A percentile compares a stretch with the other conserved stretches of the same genome.
Conservation (phyloP, 2,888 invertebrate genomes). For the Callyntrura sp. region DNA sequence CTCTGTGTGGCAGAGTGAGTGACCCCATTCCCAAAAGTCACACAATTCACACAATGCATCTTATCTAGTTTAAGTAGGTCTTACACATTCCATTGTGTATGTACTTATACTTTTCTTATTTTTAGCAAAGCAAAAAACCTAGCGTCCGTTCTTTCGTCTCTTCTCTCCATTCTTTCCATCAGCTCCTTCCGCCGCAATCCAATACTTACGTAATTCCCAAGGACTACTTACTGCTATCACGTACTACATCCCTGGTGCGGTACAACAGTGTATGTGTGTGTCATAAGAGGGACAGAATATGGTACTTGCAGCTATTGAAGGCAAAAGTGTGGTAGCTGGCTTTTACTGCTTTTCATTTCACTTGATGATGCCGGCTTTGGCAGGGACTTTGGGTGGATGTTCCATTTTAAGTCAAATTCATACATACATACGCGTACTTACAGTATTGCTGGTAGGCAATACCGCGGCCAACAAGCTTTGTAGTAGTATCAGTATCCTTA, state of each 20-base stretch:
- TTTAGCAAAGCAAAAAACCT: not conserved
- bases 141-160: conserved; percentile 54
- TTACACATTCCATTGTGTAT: conserved; percentile 43
- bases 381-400: conserved; percentile 30
- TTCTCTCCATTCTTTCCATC: conserved; percentile 34
- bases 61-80: conserved; percentile 70
- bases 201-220: conserved; percentile 52
- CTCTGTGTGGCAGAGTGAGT: conserved; percentile 67
- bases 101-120: not conserved
- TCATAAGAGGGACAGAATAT: too few relatives aligned
- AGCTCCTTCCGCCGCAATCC: conserved; percentile 58
- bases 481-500: too few relatives aligned
- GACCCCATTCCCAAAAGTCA: conserved; percentile 77
- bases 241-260: not conserved
- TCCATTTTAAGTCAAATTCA: conserved; percentile 20
- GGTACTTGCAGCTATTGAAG: too few relatives aligned
- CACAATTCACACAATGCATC: conserved; percentile 75
- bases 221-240: conserved; percentile 22
- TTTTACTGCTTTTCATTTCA: conserved; percentile 53
- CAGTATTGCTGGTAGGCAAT: not conserved
- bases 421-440: too few relatives aligned
- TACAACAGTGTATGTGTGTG: too few relatives aligned
- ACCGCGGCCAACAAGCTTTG: conserved; percentile 22
- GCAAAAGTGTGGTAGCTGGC: not conserved
- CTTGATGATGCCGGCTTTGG: conserved; percentile 37